A percentile compares a stretch with the other conserved stretches of the same genome.
These are phyloP conservation scores for Paramisgurnus dabryanus DNA, from an alignment of 2,113 vertebrate species.

Conservation along the genomic window DNA sequence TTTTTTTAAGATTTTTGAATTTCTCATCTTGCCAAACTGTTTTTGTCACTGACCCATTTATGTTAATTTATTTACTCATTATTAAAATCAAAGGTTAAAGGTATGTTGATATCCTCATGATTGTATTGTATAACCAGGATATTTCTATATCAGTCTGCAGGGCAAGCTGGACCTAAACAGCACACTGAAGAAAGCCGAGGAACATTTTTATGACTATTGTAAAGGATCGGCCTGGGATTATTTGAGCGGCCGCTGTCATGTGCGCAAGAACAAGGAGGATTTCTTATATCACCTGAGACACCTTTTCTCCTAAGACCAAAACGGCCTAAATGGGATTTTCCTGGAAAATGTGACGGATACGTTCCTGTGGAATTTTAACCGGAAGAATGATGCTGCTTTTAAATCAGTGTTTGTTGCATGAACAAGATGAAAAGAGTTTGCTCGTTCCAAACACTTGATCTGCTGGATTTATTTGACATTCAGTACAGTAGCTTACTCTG, in stretches of 20 bases:
- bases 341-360: not conserved
- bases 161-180: constrained; percentile 75
- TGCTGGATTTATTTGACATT: too few species aligned
- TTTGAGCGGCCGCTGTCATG: constrained; percentile 54
- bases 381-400: constrained; percentile 50
- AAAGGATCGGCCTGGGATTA: constrained; percentile 69
- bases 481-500: too few species aligned
- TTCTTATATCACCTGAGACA: constrained; percentile 72
- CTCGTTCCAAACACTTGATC: not conserved
- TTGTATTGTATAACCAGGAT: not conserved
- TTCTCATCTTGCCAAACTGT: too few species aligned
- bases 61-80: too few species aligned
- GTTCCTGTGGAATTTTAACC: not conserved
- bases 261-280: constrained; percentile 64
- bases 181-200: constrained; percentile 75
- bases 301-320: constrained; percentile 70
- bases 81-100: too few species aligned
- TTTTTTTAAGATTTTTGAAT: too few species aligned
- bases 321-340: not conserved
- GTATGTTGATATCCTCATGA: too few species aligned
- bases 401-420: not conserved
- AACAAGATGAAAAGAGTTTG: not conserved
- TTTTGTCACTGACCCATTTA: too few species aligned
- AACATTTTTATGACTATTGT: constrained; percentile 78
- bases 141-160: constrained; percentile 68